Conservation (phyloP, 2,113 vertebrate genomes). For the Istiophorus platypterus region DNA sequence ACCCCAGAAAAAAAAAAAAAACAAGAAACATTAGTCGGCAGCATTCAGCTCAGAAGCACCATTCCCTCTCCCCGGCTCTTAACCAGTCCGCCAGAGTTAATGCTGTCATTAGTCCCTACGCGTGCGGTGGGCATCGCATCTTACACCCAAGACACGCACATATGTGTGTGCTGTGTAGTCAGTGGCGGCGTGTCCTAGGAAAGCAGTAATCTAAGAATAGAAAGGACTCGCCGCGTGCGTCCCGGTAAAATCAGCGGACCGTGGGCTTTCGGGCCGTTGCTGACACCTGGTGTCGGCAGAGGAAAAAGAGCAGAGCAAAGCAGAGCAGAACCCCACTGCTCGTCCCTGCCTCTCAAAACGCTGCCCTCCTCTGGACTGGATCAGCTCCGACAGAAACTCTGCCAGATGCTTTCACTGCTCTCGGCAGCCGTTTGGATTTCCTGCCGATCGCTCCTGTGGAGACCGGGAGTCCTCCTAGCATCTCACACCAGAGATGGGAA, state of each 20-base stretch:
- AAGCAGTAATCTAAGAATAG: constrained; percentile 51
- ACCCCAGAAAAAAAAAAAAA: constrained; percentile 11
- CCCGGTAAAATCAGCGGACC: constrained; percentile 26
- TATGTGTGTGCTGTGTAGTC: background rate
- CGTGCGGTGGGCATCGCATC: background rate
- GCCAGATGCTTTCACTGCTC: constrained; percentile 27
- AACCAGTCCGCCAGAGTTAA: background rate
- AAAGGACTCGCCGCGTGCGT: constrained; percentile 5
- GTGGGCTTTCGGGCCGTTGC: constrained; percentile 49
- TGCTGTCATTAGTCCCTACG: constrained; percentile 6
- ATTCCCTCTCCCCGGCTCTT: background rate
- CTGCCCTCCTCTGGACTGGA: constrained; percentile 44
- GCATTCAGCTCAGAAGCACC: constrained; percentile 5
- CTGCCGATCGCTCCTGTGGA: constrained; percentile 2
- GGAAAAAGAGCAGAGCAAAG: constrained; percentile 27
- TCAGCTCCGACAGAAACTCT: constrained; percentile 32
- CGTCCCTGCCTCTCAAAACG: background rate
- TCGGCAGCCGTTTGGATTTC: background rate
- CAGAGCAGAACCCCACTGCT: constrained; percentile 24
- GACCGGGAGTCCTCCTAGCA: background rate
- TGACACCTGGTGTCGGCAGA: constrained; percentile 69
- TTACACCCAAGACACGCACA: background rate
- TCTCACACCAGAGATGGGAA: background rate
- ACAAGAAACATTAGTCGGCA: constrained; percentile 19
- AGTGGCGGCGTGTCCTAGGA: background rate